Evolutionary conservation across 2,797 vertebrate species (phyloP).

Genomic region (Nyctalus aviator): DNA sequence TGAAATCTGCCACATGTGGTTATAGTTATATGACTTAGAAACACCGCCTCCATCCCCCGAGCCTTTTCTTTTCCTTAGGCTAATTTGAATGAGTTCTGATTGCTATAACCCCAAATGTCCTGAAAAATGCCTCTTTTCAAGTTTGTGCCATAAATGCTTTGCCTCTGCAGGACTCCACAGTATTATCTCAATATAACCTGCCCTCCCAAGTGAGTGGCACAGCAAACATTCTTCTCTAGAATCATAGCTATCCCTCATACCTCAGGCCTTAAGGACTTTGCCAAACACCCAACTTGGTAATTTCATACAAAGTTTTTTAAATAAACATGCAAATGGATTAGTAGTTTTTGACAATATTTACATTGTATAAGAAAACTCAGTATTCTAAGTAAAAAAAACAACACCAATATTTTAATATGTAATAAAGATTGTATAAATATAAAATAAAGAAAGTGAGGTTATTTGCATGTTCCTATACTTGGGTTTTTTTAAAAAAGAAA

Average conservation of each 20-base stretch:
- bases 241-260: neutral
- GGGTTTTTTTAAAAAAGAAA: neutral
- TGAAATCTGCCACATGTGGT: neutral
- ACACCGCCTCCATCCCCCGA: accelerated
- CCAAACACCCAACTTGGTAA: neutral
- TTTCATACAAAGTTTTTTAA: neutral
- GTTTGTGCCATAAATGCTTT: neutral
- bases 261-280: slow-evolving; percentile 16
- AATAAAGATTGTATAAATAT: neutral
- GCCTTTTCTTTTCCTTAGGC: neutral
- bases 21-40: neutral
- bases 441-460: neutral
- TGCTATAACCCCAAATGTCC: neutral
- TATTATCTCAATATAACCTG: accelerated
- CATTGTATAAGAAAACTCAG: neutral
- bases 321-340: neutral
- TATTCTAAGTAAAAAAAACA: neutral
- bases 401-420: neutral
- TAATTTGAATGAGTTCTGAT: neutral
- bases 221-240: accelerated
- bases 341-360: neutral
- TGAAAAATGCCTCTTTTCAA: neutral
- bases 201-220: neutral
- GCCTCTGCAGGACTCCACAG: neutral
- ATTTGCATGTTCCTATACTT: neutral